These are phyloP conservation scores for Meta bourneti DNA, from an alignment of 2,888 invertebrate species.

Conservation along the genomic window DNA sequence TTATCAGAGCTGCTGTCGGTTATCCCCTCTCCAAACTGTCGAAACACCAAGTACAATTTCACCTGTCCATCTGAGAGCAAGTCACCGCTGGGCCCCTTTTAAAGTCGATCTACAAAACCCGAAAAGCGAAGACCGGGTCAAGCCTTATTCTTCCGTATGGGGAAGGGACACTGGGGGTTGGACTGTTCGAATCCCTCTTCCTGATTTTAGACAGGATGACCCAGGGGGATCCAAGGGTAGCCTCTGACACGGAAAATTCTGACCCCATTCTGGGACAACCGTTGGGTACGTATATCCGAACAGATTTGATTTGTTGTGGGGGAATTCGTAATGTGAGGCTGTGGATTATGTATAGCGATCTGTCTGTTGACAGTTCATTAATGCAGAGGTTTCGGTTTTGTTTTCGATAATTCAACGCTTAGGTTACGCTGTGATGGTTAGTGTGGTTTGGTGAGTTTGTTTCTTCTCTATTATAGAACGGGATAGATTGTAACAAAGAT, in stretches of 20 bases:
- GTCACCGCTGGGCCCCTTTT: not conserved
- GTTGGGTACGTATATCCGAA: not conserved
- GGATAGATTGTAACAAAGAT: too few relatives aligned
- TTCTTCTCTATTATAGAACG: too few relatives aligned
- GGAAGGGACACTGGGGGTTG: not conserved
- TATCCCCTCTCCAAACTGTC: not conserved
- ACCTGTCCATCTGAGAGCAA: not conserved
- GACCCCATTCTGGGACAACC: slow-evolving; percentile 11
- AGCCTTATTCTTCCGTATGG: not conserved
- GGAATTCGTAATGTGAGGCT: not conserved
- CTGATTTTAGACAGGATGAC: not conserved
- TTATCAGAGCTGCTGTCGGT: not conserved
- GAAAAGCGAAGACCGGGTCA: not conserved
- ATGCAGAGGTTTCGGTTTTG: not conserved
- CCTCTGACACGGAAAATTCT: not conserved
- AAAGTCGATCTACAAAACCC: not conserved
- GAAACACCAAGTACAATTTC: not conserved
- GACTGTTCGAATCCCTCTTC: slow-evolving; percentile 7
- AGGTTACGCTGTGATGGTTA: too few relatives aligned
- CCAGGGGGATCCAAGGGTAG: not conserved
- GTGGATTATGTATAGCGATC: not conserved
- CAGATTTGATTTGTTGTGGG: not conserved
- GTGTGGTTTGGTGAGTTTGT: too few relatives aligned
- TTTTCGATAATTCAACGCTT: too few relatives aligned
- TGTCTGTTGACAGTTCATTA: not conserved